Evolutionary conservation across 1,140 invertebrate species (phyloP), one percentile per base, ranked within the genome.

Genomic region (Mactra quadrangularis): DNA sequence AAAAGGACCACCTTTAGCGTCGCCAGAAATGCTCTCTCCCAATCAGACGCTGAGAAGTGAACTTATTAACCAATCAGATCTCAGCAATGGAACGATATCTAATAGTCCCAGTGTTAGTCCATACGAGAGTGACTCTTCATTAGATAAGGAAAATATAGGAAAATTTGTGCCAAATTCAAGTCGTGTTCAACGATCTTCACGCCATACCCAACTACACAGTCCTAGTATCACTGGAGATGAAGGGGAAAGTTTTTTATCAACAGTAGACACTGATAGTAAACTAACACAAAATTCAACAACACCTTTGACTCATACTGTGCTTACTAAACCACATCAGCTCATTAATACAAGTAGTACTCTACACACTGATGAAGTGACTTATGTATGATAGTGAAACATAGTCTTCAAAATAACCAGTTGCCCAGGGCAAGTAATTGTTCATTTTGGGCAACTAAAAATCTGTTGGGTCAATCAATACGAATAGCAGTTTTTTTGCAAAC

Each of bases 251-350:
- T 74, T 31, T 53, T 64, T 83, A 11, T 76, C 74, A 9, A 70
- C 72, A 3, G 72, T 83, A 6, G 82, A 83, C 35, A 83, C 71
- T 11, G 82, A 76, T 70, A 52, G 82, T 7, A 68, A 71, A 55
- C n/a, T 59, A n/a, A 27, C 35, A 15, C 38, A 47, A 50, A 57
- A 53, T 52, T 74, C 55, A 0, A 82, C 60, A 53, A 82, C 60
- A 53, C 59, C 75, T 25, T 55, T 66, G 11, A n/a, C 31, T 19
- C 45, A 78, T 55, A 66, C 19, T 15, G 22, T 59, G 15, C n/a
- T 6, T 6, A 70, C 6, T 19, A 17, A 31, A 25, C 47, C 35
- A 7, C 41, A 33, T 27, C 35, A 55, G 17, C 45, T 35, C 53
- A 3, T 68, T 9, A 68, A 50, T 50, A 31, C 64, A 25, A 47